Evolutionary conservation across 2,797 vertebrate genomes (phyloP).

Genomic region (Eulemur albifrons): DNA sequence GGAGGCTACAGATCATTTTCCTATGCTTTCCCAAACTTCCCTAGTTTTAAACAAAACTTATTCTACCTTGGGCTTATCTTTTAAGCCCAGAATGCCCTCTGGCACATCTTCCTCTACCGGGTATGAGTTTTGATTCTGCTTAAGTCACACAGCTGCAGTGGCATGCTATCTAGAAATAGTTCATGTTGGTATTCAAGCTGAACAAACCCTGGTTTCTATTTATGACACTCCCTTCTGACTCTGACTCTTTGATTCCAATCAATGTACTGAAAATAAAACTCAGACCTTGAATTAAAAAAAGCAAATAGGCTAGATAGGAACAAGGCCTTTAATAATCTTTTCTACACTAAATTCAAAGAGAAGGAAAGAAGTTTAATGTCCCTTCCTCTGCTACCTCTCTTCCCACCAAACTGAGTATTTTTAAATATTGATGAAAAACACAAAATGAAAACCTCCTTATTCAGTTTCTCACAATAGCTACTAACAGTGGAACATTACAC

Average conservation of each 20-base stretch:
- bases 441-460: constrained; percentile 15
- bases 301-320: background rate
- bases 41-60: background rate
- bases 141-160: constrained; percentile 42
- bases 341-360: constrained; percentile 1
- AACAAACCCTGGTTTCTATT: constrained; percentile 58
- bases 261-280: constrained; percentile 63
- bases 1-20: background rate
- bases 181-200: constrained; percentile 45
- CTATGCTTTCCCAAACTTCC: background rate
- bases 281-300: constrained; percentile 35
- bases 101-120: background rate
- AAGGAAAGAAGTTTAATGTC: background rate
- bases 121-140: background rate
- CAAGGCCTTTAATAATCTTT: constrained; percentile 28
- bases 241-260: constrained; percentile 57
- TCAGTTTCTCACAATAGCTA: background rate
- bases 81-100: background rate
- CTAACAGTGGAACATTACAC: background rate
- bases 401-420: background rate
- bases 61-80: constrained; percentile 1
- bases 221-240: constrained; percentile 52
- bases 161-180: constrained; percentile 57
- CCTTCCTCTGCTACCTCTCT: background rate
- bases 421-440: constrained; percentile 48